These are phyloP conservation scores for Pristionchus arcanus DNA, from an alignment of 2,888 invertebrate species.

Conservation along the genomic window DNA sequence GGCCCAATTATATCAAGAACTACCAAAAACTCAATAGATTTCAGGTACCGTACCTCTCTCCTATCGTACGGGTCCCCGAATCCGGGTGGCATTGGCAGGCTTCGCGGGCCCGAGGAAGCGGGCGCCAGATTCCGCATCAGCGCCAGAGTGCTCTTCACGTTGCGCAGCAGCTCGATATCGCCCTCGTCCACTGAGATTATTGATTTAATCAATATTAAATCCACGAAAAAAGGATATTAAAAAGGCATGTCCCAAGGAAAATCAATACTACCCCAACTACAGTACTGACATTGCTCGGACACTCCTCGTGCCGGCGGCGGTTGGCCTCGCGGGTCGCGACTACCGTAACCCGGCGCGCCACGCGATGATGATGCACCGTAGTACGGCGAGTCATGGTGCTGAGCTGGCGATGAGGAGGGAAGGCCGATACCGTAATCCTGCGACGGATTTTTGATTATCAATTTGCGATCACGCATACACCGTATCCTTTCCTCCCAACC, in stretches of 20 bases:
- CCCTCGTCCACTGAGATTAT: background rate
- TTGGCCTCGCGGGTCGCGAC: conserved; percentile 7
- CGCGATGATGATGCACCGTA: background rate
- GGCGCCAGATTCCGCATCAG: background rate
- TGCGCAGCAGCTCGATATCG: background rate
- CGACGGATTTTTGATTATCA: background rate
- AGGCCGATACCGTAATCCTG: conserved; percentile 45
- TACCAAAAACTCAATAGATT: background rate
- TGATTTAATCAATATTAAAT: background rate
- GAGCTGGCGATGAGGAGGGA: background rate
- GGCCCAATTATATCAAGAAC: background rate
- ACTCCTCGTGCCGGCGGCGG: background rate
- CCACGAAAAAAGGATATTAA: no score
- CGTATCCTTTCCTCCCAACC: background rate
- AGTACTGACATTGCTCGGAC: background rate
- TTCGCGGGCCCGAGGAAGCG: background rate
- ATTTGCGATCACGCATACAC: background rate
- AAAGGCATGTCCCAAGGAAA: no score
- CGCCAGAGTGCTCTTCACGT: background rate
- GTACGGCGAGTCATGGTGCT: conserved; percentile 28
- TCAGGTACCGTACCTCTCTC: conserved; percentile 27
- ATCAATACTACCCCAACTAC: background rate
- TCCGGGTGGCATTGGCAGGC: conserved; percentile 38
- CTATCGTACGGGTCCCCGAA: conserved; percentile 43
- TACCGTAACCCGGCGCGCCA: conserved; percentile 50